These are phyloP conservation scores for Nomia melanderi DNA, from an alignment of 1,140 invertebrate species.

Conservation along the genomic window DNA sequence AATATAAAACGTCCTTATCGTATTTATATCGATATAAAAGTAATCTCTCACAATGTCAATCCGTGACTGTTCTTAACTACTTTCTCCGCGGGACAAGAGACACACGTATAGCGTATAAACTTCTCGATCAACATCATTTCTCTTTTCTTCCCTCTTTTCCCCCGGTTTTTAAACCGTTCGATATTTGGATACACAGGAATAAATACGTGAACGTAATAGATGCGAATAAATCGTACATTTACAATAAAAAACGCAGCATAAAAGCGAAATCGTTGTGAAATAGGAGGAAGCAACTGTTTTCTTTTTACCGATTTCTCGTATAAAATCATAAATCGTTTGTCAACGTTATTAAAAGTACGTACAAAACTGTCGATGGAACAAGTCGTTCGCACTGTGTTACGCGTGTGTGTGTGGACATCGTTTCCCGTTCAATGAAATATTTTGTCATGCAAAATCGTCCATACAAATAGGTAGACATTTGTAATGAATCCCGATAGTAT, in stretches of 20 bases:
- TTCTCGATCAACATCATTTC: neutral
- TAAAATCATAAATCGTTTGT: conserved; percentile 2
- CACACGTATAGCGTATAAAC: neutral
- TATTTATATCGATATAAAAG: conserved; percentile 9
- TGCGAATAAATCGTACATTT: neutral
- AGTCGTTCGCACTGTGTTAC: neutral
- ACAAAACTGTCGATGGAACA: conserved; percentile 22
- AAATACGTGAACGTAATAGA: conserved; percentile 8
- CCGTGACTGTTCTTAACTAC: neutral
- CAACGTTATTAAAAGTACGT: conserved; percentile 28
- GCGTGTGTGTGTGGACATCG: neutral
- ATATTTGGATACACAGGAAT: conserved; percentile 7
- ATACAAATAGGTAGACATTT: conserved; percentile 27
- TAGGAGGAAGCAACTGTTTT: conserved; percentile 1
- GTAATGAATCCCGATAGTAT: neutral
- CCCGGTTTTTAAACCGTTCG: neutral
- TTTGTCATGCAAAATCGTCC: conserved; percentile 2
- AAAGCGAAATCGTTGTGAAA: conserved; percentile 1
- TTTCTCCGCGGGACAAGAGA: conserved; percentile 4
- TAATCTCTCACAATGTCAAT: conserved; percentile 3
- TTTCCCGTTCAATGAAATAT: conserved; percentile 9
- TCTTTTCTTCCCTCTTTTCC: too few relatives aligned
- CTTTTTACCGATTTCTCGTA: neutral
- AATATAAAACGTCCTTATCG: neutral
- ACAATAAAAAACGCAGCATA: neutral